phyloP scores from a whole-genome alignment of 2,113 vertebrate species.

The Hippocampus comes region DNA sequence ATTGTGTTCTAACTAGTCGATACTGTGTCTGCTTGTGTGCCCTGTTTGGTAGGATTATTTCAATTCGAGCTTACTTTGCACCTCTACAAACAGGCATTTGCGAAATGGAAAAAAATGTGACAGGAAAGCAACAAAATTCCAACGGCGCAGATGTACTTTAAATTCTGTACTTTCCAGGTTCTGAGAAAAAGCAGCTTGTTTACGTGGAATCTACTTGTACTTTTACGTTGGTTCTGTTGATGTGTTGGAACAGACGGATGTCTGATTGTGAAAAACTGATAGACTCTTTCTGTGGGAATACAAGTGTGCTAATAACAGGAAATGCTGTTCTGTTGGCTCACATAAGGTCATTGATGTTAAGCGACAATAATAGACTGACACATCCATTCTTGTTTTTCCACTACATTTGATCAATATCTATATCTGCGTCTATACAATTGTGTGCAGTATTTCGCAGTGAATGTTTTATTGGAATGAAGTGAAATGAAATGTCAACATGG shows the following conservation, averaged over 20 bases:
- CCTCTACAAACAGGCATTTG: constrained; percentile 17
- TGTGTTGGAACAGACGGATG: constrained; percentile 73
- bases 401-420: constrained; percentile 26
- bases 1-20: neutral
- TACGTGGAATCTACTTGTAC: constrained; percentile 61
- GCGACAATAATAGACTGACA: constrained; percentile 68
- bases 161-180: constrained; percentile 38
- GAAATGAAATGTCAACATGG: neutral
- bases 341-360: constrained; percentile 70
- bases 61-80: constrained; percentile 9
- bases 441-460: neutral
- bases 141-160: constrained; percentile 49
- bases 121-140: constrained; percentile 47
- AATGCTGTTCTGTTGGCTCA: constrained; percentile 73
- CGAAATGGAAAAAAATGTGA: constrained; percentile 41
- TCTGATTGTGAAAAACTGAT: constrained; percentile 75
- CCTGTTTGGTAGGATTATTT: constrained; percentile 6
- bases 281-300: constrained; percentile 73
- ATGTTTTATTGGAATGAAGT: neutral
- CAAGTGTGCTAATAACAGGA: constrained; percentile 75
- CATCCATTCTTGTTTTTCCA: constrained; percentile 48
- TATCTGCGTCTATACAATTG: constrained; percentile 22
- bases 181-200: constrained; percentile 66
- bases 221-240: constrained; percentile 64
- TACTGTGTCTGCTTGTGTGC: neutral